Conservation (phyloP, 2,797 vertebrate genomes). For the Neostethus bicornis region DNA sequence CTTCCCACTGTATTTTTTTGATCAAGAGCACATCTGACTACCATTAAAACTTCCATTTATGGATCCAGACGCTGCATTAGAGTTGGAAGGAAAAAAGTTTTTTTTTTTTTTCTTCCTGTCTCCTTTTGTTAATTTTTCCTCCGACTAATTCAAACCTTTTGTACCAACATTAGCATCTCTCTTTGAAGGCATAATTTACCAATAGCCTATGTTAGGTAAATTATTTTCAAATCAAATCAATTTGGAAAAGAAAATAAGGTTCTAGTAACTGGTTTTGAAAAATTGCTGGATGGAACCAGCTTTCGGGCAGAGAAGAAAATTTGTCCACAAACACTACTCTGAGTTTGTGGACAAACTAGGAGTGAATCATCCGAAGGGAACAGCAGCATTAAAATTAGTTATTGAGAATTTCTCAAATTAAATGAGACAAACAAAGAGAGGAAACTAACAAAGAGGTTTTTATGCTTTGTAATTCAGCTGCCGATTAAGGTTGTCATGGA, state of each 20-base stretch:
- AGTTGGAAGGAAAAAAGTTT: conserved; percentile 66
- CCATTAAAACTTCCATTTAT: conserved; percentile 77
- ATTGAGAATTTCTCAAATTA: conserved; percentile 37
- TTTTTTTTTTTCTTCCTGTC: conserved; percentile 15
- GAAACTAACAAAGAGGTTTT: conserved; percentile 42
- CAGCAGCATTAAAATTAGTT: conserved; percentile 32
- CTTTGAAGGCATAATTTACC: conserved; percentile 20
- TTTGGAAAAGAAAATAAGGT: conserved; percentile 24
- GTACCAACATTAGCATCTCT: conserved; percentile 38
- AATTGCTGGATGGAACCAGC: conserved; percentile 36
- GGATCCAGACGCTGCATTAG: conserved; percentile 61
- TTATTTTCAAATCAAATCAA: conserved; percentile 60
- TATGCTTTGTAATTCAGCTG: conserved; percentile 30
- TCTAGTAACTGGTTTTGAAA: conserved; percentile 32
- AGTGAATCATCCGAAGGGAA: no score
- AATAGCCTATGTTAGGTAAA: conserved; percentile 25
- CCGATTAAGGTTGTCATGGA: conserved; percentile 46
- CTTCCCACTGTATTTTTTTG: conserved; percentile 79
- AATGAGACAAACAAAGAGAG: conserved; percentile 35
- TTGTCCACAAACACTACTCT: conserved; percentile 42
- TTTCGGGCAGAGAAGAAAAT: conserved; percentile 37
- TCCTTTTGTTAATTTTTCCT: conserved; percentile 20
- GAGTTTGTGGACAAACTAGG: conserved; percentile 46
- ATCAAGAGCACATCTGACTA: conserved; percentile 82
- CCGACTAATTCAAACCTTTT: conserved; percentile 50